Evolutionary conservation across 2,888 invertebrate genomes (phyloP), one percentile per base, ranked within the genome.

Genomic region (Eristalis arbustorum): DNA sequence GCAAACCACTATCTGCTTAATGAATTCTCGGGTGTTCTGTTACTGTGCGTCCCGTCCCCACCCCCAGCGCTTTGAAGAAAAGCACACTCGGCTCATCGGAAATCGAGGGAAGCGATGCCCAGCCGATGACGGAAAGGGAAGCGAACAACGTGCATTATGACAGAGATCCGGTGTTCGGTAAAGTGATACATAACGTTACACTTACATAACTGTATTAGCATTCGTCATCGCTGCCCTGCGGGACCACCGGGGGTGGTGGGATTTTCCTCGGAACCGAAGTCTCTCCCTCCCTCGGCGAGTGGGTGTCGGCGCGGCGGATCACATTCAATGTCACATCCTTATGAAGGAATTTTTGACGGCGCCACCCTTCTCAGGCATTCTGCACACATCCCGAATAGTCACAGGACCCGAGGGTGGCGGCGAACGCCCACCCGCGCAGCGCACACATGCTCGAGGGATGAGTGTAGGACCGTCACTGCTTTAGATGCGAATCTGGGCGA

Each of bases 1-100:
- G 80, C 84, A 67, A 75, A 67, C 72, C 75, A 67, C 75, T 75
- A 71, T 84, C 75, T 84, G 28, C 49, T 56, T 76, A 80, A 84
- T 80, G 71, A 84, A 84, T 84, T 80, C 66, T 68, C 57, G 56
- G 42, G 79, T 84, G 23, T 80, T 67, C 40, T 80, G 59, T 80
- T 76, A 72, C 80, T 14, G 42, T 22, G 14, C 25, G 31, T 5
- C 31, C 11, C 56, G 22, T 3, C 66, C 37, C 18, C 34, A n/a
- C 28, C 31, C 62, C 3, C 28, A 62, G 13, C n/a, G 6, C 14
- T 59, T 59, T 49, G 49, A 18, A 25, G 25, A 13, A n/a, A 59
- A 23, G 13, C 59, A 59, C 13, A 59, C 59, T 42, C 57, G 57
- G 42, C 67, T 37, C 62, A 34, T 56, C 42, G 74, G 67, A 67